Percentiles rank a stretch among this genome's conserved stretches.
phyloP scores from a whole-genome alignment of 2,113 vertebrate genomes.

The Corvus cornix region DNA sequence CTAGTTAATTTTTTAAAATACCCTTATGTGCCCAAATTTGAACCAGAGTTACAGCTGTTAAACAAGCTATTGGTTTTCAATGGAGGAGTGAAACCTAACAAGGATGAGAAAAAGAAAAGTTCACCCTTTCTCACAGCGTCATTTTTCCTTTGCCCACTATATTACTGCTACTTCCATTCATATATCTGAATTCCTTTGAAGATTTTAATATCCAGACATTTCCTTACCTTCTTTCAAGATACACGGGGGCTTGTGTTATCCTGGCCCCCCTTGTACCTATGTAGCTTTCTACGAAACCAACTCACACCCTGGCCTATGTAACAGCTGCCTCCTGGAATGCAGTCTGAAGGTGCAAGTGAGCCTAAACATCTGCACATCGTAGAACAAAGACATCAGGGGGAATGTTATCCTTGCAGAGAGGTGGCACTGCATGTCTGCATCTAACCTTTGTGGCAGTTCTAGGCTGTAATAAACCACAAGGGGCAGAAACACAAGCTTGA shows the following conservation, averaged over 20 bases:
- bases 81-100: not conserved
- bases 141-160: not conserved
- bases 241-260: not conserved
- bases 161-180: not conserved
- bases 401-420: not conserved
- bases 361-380: rapidly evolving
- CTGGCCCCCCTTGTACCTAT: too few relatives aligned
- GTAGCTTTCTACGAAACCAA: not conserved
- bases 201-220: not conserved
- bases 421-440: not conserved
- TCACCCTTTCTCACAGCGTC: rapidly evolving
- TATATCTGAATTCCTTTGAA: not conserved
- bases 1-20: not conserved
- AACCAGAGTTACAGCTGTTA: not conserved
- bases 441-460: not conserved
- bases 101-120: not conserved
- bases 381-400: not conserved
- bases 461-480: not conserved
- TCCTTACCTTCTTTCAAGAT: not conserved
- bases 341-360: not conserved
- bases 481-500: not conserved
- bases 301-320: rapidly evolving
- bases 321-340: not conserved
- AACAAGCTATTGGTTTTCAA: not conserved
- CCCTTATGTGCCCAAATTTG: not conserved